Conservation (phyloP, 2,113 vertebrate species). For the Chaetodon auriga region DNA sequence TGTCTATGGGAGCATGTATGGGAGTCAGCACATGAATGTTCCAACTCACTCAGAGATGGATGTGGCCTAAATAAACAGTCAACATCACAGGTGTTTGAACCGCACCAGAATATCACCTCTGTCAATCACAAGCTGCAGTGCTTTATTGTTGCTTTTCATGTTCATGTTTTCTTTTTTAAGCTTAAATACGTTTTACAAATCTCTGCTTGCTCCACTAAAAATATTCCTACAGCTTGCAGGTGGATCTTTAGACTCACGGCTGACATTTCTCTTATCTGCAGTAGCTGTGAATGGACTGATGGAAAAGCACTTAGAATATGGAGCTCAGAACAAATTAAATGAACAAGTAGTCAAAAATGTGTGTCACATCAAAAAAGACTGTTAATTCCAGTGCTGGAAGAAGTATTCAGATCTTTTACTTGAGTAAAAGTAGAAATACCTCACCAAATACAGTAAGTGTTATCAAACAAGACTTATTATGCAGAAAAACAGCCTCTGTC, state of each 20-base stretch:
- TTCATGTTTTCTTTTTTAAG: background rate
- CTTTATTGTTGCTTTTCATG: slow-evolving; percentile 10
- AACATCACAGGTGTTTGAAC: slow-evolving; percentile 60
- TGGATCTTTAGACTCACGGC: background rate
- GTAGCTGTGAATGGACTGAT: slow-evolving; percentile 49
- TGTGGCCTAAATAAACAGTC: slow-evolving; percentile 50
- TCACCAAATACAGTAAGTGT: background rate
- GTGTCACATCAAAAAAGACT: background rate
- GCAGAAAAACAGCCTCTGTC: background rate
- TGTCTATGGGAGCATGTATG: slow-evolving; percentile 56
- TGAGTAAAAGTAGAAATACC: background rate
- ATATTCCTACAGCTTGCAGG: slow-evolving; percentile 19
- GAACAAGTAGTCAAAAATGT: slow-evolving; percentile 6
- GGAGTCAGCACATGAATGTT: slow-evolving; percentile 67
- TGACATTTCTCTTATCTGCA: slow-evolving; percentile 42
- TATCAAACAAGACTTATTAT: background rate
- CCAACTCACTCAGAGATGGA: slow-evolving; percentile 53
- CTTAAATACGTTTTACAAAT: slow-evolving; percentile 33
- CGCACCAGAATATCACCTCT: background rate
- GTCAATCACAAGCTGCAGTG: background rate
- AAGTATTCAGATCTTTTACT: background rate
- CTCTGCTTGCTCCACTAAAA: slow-evolving; percentile 39
- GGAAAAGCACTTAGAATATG: slow-evolving; percentile 11
- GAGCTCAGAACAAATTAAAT: slow-evolving; percentile 19
- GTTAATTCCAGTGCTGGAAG: background rate